A percentile compares a stretch with the other conserved stretches of the same genome.
phyloP scores from a whole-genome alignment of 2,888 invertebrate genomes.

The Melanotus villosus region DNA sequence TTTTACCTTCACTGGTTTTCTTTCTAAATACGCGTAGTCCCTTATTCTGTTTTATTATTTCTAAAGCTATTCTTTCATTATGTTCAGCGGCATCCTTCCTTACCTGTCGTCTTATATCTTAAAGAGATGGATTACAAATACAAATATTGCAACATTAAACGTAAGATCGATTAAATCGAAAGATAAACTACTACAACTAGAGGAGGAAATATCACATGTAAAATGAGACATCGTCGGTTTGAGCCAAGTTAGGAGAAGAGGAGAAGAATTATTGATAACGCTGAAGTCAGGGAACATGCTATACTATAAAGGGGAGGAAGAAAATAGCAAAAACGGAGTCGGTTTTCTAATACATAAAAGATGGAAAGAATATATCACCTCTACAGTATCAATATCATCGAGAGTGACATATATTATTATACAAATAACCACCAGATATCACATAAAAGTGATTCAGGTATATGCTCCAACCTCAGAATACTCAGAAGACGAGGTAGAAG shows the following conservation, averaged over 20 bases:
- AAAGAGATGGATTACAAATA: neutral
- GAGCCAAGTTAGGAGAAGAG: neutral
- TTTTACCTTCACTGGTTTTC: no score
- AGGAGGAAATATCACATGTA: constrained; percentile 3
- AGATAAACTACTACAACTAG: neutral
- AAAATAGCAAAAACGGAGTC: neutral
- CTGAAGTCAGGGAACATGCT: no score
- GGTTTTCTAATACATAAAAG: neutral
- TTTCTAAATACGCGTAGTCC: no score
- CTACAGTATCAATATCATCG: neutral
- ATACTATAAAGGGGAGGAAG: neutral
- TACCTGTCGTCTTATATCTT: no score
- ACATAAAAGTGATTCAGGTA: neutral
- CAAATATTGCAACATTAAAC: neutral
- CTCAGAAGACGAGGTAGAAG: constrained; percentile 1
- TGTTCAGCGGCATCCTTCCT: no score
- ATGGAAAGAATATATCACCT: constrained; percentile 9
- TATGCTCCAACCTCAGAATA: neutral
- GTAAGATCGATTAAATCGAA: neutral
- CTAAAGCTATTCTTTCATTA: no score
- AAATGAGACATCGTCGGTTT: constrained; percentile 8
- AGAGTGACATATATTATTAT: neutral
- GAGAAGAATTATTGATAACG: neutral
- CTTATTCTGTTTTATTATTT: no score
- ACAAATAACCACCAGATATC: neutral